Percentiles rank a stretch among this genome's conserved stretches.
phyloP scores from a whole-genome alignment of 2,113 vertebrate genomes.

The Neolamprologus fasciatus region DNA sequence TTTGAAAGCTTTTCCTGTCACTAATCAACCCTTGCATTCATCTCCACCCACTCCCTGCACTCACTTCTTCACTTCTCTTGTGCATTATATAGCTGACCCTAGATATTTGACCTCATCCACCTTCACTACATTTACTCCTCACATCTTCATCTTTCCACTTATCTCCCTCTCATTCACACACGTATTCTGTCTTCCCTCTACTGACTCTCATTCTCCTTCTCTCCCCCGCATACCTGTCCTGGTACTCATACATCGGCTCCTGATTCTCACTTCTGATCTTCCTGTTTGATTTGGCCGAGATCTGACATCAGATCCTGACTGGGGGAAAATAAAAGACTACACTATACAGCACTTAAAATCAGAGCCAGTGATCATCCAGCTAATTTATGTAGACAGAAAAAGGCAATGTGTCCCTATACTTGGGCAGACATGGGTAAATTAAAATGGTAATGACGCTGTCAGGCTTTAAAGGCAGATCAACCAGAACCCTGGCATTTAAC shows the following conservation, averaged over 20 bases:
- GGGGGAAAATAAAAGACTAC: not conserved
- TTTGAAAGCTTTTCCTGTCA: not conserved
- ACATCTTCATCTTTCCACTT: not conserved
- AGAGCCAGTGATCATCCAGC: not conserved
- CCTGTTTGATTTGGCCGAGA: not conserved
- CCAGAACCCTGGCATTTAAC: not conserved
- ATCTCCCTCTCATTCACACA: not conserved
- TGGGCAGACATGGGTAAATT: not conserved
- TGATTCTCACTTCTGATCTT: not conserved
- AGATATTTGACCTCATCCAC: not conserved
- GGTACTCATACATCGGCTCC: not conserved
- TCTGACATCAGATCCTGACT: not conserved
- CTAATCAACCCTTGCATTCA: not conserved
- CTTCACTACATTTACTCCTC: not conserved
- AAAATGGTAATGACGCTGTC: not conserved
- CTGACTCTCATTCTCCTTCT: not conserved
- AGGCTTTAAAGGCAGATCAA: not conserved
- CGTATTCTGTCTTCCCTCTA: not conserved
- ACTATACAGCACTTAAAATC: not conserved
- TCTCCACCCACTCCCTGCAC: not conserved
- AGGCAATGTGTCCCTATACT: not conserved
- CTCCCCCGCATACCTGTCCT: not conserved
- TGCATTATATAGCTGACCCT: not conserved
- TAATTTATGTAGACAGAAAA: not conserved
- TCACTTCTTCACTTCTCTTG: not conserved